Percentiles rank a stretch among this genome's conserved stretches.
phyloP scores from a whole-genome alignment of 2,888 invertebrate species.

The Magallana nippona region DNA sequence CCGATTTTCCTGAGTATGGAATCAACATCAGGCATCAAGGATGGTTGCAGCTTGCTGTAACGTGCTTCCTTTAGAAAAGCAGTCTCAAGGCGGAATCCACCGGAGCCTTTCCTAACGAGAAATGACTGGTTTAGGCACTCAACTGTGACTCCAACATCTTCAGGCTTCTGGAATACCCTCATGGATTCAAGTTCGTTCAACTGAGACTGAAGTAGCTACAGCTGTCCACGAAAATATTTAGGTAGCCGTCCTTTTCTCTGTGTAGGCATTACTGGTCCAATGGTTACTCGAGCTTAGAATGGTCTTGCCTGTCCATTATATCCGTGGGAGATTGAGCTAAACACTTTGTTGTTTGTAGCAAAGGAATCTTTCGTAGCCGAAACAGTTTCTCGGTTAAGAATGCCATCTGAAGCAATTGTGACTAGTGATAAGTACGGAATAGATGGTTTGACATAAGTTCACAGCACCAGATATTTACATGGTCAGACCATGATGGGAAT shows the following conservation, averaged over 20 bases:
- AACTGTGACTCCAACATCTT: constrained; percentile 54
- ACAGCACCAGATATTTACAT: constrained; percentile 49
- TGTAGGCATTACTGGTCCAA: constrained; percentile 63
- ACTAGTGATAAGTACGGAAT: too few relatives aligned
- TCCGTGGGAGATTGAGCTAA: constrained; percentile 51
- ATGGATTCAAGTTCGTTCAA: constrained; percentile 58
- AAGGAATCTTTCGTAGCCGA: constrained; percentile 41
- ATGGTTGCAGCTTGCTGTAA: constrained; percentile 59
- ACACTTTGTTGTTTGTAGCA: constrained; percentile 52
- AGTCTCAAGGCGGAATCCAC: constrained; percentile 58
- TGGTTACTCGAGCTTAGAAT: constrained; percentile 60
- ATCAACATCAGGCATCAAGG: constrained; percentile 54
- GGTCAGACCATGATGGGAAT: constrained; percentile 61
- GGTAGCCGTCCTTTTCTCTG: constrained; percentile 61
- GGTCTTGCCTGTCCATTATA: constrained; percentile 60
- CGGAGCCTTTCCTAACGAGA: constrained; percentile 55
- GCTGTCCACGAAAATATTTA: constrained; percentile 56
- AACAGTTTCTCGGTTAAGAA: not conserved
- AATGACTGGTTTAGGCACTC: constrained; percentile 50
- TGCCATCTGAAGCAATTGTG: too few relatives aligned
- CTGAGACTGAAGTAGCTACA: constrained; percentile 55
- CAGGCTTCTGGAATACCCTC: constrained; percentile 56
- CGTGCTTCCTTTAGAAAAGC: constrained; percentile 56
- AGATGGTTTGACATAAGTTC: constrained; percentile 36
- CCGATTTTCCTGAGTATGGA: constrained; percentile 53